phyloP scores from a whole-genome alignment of 2,888 invertebrate genomes.

The Drosophila mercatorum region DNA sequence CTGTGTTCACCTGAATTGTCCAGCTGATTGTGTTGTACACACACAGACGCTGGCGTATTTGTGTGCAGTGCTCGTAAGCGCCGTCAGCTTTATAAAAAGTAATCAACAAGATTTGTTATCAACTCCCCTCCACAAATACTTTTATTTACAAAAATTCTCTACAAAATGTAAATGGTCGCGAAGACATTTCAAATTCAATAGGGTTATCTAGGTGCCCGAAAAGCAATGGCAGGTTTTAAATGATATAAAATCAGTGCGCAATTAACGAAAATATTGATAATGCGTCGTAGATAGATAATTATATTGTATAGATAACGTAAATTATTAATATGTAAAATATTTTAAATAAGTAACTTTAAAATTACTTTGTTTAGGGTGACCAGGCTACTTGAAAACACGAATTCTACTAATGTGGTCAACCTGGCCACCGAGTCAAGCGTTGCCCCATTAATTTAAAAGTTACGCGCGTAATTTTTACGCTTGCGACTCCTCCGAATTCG shows the following conservation, averaged over 20 bases:
- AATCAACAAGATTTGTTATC: slow-evolving; percentile 43
- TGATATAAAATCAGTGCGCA: neutral
- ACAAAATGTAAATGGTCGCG: slow-evolving; percentile 23
- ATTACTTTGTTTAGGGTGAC: slow-evolving; percentile 15
- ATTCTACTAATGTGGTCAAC: slow-evolving; percentile 16
- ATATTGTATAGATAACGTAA: neutral
- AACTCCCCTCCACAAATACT: slow-evolving; percentile 5
- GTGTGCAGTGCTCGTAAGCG: slow-evolving; percentile 43
- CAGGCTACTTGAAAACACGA: slow-evolving; percentile 6
- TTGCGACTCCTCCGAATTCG: slow-evolving; percentile 68
- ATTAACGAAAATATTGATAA: neutral
- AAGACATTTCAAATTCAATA: slow-evolving; percentile 11
- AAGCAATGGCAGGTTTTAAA: neutral
- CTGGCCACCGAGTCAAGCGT: slow-evolving; percentile 18
- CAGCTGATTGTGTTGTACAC: slow-evolving; percentile 57
- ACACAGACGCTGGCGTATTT: slow-evolving; percentile 1
- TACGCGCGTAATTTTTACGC: slow-evolving; percentile 44
- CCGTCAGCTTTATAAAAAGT: slow-evolving; percentile 19
- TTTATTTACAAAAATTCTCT: slow-evolving; percentile 31
- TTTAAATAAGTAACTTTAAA: slow-evolving; percentile 10
- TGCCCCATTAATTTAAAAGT: slow-evolving; percentile 28
- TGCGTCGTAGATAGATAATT: neutral
- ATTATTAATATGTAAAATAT: neutral
- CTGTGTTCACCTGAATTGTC: slow-evolving; percentile 29
- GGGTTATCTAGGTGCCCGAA: slow-evolving; percentile 1